phyloP scores from a whole-genome alignment of 2,888 invertebrate genomes.

The Drosophila borealis region DNA sequence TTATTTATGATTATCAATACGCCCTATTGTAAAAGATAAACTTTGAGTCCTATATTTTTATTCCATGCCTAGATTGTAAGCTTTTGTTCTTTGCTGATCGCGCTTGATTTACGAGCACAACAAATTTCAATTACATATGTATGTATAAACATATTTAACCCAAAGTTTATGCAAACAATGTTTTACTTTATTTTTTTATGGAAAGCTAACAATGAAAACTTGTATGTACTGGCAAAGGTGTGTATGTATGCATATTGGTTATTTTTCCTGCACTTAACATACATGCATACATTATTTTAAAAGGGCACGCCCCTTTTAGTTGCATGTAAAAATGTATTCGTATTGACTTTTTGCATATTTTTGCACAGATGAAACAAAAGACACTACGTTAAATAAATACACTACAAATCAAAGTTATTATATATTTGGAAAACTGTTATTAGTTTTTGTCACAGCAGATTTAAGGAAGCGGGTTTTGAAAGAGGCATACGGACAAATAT shows the following conservation, averaged over 20 bases:
- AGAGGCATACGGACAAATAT: constrained; percentile 12
- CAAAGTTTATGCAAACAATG: background rate
- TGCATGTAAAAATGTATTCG: constrained; percentile 18
- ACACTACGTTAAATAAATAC: background rate
- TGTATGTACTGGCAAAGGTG: no score
- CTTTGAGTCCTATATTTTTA: no score
- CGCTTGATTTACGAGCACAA: no score
- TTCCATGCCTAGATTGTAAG: no score
- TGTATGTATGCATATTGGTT: no score
- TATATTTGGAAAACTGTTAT: background rate
- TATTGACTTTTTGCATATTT: background rate
- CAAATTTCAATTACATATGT: no score
- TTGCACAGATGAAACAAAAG: background rate
- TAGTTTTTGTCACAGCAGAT: constrained; percentile 2
- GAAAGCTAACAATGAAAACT: no score
- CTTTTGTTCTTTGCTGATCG: no score
- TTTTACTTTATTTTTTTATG: background rate
- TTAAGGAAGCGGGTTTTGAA: constrained; percentile 9
- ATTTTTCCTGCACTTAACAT: background rate
- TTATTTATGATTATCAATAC: no score
- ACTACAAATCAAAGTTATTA: background rate
- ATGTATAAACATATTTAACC: background rate
- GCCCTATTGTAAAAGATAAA: no score
- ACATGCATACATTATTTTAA: constrained; percentile 2
- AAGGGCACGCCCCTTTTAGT: constrained; percentile 13